A percentile compares a stretch with the other conserved stretches of the same genome.
Conservation (phyloP, 2,888 invertebrate species). For the Pteria penguin region DNA sequence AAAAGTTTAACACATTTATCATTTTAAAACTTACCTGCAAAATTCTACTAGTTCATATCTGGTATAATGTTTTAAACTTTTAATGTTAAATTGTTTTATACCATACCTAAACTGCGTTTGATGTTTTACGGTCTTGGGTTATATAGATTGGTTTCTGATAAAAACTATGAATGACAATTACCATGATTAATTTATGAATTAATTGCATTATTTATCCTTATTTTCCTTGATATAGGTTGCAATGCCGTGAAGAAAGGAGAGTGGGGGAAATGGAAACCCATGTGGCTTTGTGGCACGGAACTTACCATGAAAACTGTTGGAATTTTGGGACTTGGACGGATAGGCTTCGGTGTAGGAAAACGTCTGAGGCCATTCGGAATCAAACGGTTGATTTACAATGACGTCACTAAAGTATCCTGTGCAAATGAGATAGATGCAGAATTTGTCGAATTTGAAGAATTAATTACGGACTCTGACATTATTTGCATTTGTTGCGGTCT, state of each 20-base stretch:
- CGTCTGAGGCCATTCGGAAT: constrained; percentile 70
- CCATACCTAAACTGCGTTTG: too few relatives aligned
- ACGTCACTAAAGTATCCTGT: constrained; percentile 65
- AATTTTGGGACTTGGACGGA: constrained; percentile 78
- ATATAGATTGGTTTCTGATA: too few relatives aligned
- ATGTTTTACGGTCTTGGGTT: too few relatives aligned
- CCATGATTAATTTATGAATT: too few relatives aligned
- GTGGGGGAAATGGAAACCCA: constrained; percentile 93
- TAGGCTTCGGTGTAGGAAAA: constrained; percentile 73
- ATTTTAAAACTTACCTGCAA: too few relatives aligned
- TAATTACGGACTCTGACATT: constrained; percentile 90
- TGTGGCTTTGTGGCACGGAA: constrained; percentile 94
- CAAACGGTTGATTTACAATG: constrained; percentile 61
- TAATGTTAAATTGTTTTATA: too few relatives aligned
- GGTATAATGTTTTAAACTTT: too few relatives aligned
- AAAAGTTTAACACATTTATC: too few relatives aligned
- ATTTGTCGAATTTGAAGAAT: constrained; percentile 86
- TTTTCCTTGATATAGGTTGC: constrained; percentile 72
- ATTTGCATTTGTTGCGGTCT: constrained; percentile 90
- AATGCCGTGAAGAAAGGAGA: constrained; percentile 84
- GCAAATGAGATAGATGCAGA: constrained; percentile 84
- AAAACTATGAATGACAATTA: too few relatives aligned
- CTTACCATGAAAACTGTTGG: constrained; percentile 87
- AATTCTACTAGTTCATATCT: too few relatives aligned
- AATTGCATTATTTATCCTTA: too few relatives aligned